Percentiles rank a stretch among this genome's conserved stretches.
These are phyloP conservation scores for Coilia nasus DNA, from an alignment of 2,797 vertebrate species.

Conservation along the genomic window DNA sequence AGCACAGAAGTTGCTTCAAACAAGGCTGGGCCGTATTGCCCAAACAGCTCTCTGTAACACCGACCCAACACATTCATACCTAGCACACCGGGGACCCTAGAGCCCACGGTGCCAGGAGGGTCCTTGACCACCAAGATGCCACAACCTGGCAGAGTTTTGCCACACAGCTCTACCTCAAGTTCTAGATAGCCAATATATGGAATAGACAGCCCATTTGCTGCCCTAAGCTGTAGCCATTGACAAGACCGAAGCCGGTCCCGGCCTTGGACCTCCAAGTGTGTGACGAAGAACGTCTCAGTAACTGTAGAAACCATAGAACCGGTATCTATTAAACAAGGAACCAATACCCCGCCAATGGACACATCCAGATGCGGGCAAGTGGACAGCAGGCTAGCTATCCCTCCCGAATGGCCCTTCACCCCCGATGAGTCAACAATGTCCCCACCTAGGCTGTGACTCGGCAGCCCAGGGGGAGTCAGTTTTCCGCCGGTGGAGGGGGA, in stretches of 20 bases:
- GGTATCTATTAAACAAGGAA: constrained; percentile 38
- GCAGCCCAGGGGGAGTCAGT: constrained; percentile 32
- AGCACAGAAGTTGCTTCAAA: constrained; percentile 10
- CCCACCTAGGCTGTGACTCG: constrained; percentile 33
- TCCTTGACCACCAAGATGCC: constrained; percentile 35
- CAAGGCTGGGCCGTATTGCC: background rate
- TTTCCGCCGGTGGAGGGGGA: background rate
- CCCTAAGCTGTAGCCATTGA: constrained; percentile 38
- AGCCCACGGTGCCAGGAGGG: background rate
- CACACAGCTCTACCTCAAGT: constrained; percentile 32
- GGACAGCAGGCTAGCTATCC: background rate
- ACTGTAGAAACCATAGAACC: constrained; percentile 31
- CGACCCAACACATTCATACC: constrained; percentile 41
- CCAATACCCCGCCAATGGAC: background rate
- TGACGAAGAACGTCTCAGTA: constrained; percentile 12
- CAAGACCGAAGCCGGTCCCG: background rate
- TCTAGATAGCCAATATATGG: constrained; percentile 37
- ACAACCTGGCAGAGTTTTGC: background rate
- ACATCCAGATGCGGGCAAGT: constrained; percentile 5
- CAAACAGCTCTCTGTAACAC: constrained; percentile 39
- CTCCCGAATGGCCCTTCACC: too few species aligned
- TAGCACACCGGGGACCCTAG: background rate
- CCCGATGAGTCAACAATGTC: background rate
- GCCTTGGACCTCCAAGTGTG: constrained; percentile 23
- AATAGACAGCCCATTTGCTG: constrained; percentile 39